These are phyloP conservation scores for Huso huso DNA, from an alignment of 2,797 vertebrate genomes.

Conservation along the genomic window DNA sequence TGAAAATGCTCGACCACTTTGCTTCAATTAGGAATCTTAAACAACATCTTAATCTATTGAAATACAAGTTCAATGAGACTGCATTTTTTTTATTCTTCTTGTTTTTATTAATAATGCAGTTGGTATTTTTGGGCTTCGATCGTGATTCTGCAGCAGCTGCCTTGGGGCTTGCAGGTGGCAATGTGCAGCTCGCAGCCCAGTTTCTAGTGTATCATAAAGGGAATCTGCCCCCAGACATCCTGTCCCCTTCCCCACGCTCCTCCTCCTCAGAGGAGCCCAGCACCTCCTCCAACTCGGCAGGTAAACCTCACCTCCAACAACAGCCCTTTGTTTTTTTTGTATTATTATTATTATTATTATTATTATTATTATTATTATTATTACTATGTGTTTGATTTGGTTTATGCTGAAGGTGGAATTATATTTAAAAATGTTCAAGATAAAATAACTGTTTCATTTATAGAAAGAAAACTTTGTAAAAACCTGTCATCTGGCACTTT, in stretches of 20 bases:
- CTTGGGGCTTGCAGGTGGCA: conserved; percentile 64
- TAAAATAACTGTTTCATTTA: background rate
- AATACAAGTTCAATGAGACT: background rate
- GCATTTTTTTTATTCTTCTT: background rate
- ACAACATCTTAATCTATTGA: too few relatives aligned
- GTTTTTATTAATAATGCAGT: conserved; percentile 38
- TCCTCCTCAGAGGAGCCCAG: conserved; percentile 48
- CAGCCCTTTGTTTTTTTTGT: background rate
- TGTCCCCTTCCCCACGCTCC: conserved; percentile 34
- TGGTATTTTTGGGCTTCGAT: conserved; percentile 78
- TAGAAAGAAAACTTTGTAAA: background rate
- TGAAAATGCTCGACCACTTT: too few relatives aligned
- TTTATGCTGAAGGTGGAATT: background rate
- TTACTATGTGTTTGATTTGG: background rate
- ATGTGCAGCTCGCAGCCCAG: conserved; percentile 71
- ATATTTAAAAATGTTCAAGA: background rate
- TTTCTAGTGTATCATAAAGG: conserved; percentile 74
- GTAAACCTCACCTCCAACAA: conserved; percentile 16
- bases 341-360: background rate
- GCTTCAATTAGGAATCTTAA: too few relatives aligned
- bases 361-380: background rate
- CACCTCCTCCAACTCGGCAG: conserved; percentile 46
- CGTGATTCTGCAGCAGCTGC: conserved; percentile 50
- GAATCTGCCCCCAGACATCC: conserved; percentile 55
- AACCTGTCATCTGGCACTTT: background rate